A percentile compares a stretch with the other conserved stretches of the same genome.
Evolutionary conservation across 2,888 invertebrate species (phyloP).

Genomic region (Pristionchus japonicus): DNA sequence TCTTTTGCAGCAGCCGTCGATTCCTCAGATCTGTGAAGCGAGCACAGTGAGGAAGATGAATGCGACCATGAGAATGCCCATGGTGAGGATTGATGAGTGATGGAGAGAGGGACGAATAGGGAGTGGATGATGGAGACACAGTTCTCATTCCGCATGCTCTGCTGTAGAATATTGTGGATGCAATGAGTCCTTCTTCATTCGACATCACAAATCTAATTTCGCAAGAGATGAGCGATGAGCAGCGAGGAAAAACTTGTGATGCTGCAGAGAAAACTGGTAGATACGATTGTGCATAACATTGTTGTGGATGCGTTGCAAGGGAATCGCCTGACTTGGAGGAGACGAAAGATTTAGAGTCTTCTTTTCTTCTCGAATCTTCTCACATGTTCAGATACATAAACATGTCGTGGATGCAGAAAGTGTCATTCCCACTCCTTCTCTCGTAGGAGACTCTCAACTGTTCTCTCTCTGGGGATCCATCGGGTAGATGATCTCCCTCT

Average conservation of each 20-base stretch:
- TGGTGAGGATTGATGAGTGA: neutral
- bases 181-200: too few species aligned
- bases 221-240: too few species aligned
- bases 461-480: neutral
- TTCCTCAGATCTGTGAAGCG: slow-evolving; percentile 36
- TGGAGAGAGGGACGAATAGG: neutral
- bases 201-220: too few species aligned
- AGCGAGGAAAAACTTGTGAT: too few species aligned
- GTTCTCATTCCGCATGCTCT: neutral
- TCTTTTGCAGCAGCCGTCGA: slow-evolving; percentile 26
- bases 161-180: neutral
- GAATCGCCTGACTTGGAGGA: too few species aligned
- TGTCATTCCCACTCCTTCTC: neutral
- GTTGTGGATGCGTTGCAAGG: too few species aligned
- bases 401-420: neutral
- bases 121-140: neutral
- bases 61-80: slow-evolving; percentile 17
- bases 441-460: neutral
- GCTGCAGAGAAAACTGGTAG: too few species aligned
- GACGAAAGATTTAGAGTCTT: neutral
- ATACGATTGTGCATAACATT: too few species aligned
- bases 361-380: too few species aligned
- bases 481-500: neutral
- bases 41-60: slow-evolving; percentile 35
- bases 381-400: neutral